A percentile compares a stretch with the other conserved stretches of the same genome.
These are phyloP conservation scores for Schizopygopsis malacanthus DNA, from an alignment of 2,797 vertebrate genomes.

Conservation along the genomic window DNA sequence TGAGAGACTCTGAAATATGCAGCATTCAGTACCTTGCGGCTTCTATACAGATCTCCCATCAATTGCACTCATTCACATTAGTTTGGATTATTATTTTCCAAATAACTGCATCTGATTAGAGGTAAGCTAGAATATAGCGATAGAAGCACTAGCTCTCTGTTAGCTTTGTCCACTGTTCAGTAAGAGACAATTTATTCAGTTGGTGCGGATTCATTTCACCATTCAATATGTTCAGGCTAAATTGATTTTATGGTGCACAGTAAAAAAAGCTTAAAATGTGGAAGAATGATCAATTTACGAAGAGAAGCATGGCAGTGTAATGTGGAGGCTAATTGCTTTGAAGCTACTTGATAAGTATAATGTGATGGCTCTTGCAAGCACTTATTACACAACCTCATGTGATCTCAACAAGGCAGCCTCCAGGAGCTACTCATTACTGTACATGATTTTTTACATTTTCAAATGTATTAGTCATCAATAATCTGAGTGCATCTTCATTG, in stretches of 20 bases:
- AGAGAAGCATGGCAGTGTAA: not conserved
- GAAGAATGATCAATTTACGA: not conserved
- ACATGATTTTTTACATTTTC: not conserved
- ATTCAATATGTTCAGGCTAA: not conserved
- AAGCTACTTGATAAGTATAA: not conserved
- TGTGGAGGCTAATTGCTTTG: not conserved
- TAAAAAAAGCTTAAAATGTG: not conserved
- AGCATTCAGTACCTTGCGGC: not conserved
- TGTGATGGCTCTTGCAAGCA: not conserved
- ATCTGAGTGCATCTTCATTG: not conserved
- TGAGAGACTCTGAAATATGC: not conserved
- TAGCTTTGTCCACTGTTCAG: not conserved
- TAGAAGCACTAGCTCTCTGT: not conserved
- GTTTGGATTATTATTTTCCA: conserved; percentile 13
- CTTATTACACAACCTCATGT: not conserved
- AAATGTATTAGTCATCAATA: not conserved
- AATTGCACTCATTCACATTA: not conserved
- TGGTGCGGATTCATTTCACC: not conserved
- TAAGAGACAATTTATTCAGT: not conserved
- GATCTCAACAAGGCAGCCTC: not conserved
- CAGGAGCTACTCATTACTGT: not conserved
- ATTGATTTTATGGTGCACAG: not conserved
- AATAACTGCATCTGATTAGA: conserved; percentile 21
- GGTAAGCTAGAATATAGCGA: not conserved
- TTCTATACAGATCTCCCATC: not conserved